phyloP scores from a whole-genome alignment of 2,888 invertebrate genomes.

The Sycophila texana region DNA sequence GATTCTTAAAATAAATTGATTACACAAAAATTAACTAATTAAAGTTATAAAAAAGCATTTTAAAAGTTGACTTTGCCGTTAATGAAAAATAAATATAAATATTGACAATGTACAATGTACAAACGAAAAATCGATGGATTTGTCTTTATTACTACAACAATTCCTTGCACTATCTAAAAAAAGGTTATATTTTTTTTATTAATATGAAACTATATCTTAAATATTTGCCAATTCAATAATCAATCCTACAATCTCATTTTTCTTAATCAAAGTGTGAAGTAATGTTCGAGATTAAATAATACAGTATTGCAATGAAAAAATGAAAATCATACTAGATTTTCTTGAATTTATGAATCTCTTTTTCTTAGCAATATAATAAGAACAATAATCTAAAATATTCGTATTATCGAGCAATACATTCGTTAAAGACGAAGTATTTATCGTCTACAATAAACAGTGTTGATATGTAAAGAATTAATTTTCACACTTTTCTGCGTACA shows the following conservation, averaged over 20 bases:
- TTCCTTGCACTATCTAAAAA: conserved; percentile 41
- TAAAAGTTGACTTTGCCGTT: neutral
- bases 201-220: neutral
- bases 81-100: conserved; percentile 39
- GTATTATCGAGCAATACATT: conserved; percentile 22
- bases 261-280: neutral
- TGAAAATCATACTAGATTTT: conserved; percentile 2
- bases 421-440: conserved; percentile 26
- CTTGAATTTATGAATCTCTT: conserved; percentile 37
- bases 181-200: conserved; percentile 14
- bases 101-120: conserved; percentile 38
- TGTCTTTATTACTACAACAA: neutral
- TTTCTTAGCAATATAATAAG: conserved; percentile 34
- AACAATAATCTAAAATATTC: conserved; percentile 35
- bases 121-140: conserved; percentile 6
- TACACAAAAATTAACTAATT: neutral
- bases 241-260: conserved; percentile 5
- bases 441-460: conserved; percentile 34
- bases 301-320: too few relatives aligned
- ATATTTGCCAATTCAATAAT: neutral
- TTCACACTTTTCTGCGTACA: conserved; percentile 6
- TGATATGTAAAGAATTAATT: conserved; percentile 47
- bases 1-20: conserved; percentile 20
- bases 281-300: too few relatives aligned
- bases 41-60: neutral